Evolutionary conservation across 2,888 invertebrate species (phyloP), one percentile per base, ranked within the genome.

Genomic region (Molanna angustata): DNA sequence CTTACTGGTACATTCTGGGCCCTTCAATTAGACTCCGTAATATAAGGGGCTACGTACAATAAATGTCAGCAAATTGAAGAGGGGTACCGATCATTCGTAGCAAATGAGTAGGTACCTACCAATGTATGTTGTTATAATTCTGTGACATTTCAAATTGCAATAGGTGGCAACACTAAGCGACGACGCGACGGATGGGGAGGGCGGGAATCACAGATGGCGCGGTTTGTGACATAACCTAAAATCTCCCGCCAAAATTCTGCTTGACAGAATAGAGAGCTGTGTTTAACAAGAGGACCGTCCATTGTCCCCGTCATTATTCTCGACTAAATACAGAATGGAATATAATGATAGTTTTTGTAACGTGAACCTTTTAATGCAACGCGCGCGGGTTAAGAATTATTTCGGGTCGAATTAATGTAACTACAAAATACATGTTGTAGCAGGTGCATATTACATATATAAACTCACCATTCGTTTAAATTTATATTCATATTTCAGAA

Each of bases 171-270:
- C 48, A 52, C 52, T 43, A 42, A 33, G 27, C 16, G 27, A 33
- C 4, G 11, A n/a, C 7, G 22, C 51, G 20, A 32, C 50, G 41
- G 52, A 51, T 49, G 57, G 49, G 18, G 45, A 11, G 40, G 57
- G 57, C 57, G 57, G 43, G 54, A 52, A 46, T 45, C 44, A 44
- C 57, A 58, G 52, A 58, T 58, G 57, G 45, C 57, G 52, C 48
- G 48, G 48, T 48, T 43, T 52, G 35, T n/a, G 40, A 48, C 48
- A 45, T 42, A 48, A 52, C 52, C 47, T 43, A 19, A 47, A 52
- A 48, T 37, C 48, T 37, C 52, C 52, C 47, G 52, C 52, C 48
- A 22, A 27, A 45, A 52, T 52, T 39, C 32, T 13, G 39, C 44
- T 31, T 22, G 51, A 45, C 37, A 40, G 19, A 19, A 37, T 35